phyloP scores from a whole-genome alignment of 2,797 vertebrate genomes.

The Pitangus sulphuratus region DNA sequence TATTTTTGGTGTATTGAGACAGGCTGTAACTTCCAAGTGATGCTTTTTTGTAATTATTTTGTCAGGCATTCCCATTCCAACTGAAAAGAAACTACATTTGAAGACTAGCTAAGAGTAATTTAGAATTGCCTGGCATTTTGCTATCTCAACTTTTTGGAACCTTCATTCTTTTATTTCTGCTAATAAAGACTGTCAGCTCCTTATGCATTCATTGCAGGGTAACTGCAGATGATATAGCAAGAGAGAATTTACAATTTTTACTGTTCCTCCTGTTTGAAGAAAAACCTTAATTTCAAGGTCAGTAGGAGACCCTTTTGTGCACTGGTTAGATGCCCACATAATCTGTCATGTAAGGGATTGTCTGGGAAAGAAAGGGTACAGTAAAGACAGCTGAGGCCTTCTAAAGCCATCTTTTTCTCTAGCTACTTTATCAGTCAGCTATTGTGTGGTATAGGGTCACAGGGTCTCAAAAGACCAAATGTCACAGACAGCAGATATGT shows the following conservation, averaged over 20 bases:
- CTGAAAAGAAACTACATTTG: neutral
- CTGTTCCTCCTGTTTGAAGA: neutral
- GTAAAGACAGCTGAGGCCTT: neutral
- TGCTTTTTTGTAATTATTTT: neutral
- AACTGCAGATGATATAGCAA: neutral
- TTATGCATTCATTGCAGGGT: neutral
- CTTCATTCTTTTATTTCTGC: neutral
- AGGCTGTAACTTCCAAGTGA: neutral
- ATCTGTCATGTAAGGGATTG: neutral
- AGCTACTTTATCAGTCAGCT: neutral
- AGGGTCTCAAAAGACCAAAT: neutral
- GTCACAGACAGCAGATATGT: neutral
- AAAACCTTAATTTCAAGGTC: neutral
- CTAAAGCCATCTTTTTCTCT: neutral
- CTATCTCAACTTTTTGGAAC: neutral
- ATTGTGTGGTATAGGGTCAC: rapidly evolving
- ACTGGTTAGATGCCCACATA: neutral
- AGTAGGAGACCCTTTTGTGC: neutral
- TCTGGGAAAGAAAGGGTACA: neutral
- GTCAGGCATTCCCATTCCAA: neutral
- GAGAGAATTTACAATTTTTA: neutral
- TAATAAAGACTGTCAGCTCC: neutral
- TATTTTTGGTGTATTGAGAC: neutral
- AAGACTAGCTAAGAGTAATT: neutral
- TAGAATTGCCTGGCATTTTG: neutral